Base-by-base conservation (phyloP, 2,888 invertebrate genomes). In the Steinernema carpocapsae region DNA sequence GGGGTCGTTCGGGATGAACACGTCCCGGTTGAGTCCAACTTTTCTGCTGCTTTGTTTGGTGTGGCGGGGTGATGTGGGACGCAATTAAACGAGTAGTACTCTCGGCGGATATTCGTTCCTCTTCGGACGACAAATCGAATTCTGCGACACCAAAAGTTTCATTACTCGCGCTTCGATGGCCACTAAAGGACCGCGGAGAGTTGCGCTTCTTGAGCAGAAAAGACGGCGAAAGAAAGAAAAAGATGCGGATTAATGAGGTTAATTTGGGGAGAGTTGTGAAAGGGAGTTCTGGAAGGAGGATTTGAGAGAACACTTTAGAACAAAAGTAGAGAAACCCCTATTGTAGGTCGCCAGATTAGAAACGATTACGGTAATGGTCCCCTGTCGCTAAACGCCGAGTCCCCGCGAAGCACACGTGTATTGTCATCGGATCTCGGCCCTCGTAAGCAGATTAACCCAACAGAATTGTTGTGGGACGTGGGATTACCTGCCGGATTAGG, bases 41-140 rank as follows among this genome's bases (percentile, higher is more conserved):
- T 14, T 43, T 4, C 48, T 48, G 22, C 22, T 24, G 64, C 64
- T 64, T 64, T 64, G 64, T 64, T 29, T 32, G 64, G 64, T 32
- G 64, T 17, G 14, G 48, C 37, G 37, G 10, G 37, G 37, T n/a
- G n/a, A n/a, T n/a, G n/a, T 43, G 48, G 2, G 64, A 32, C 64
- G 64, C 64, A 64, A 64, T 64, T 64, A 64, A 64, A 17, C 37
- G 64, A 64, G 64, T 64, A 64, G 64, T 64, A 64, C 64, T 64
- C 64, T 64, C 64, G 64, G 37, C 64, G 64, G 64, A 64, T 32
- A 64, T 64, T 32, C 64, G 64, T 32, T 64, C 37, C 37, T 37
- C 26, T 26, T 26, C 32, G 17, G 64, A 17, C 64, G 17, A 22
- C 64, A 64, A 64, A 64, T 64, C 64, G 64, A 64, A 64, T 64